Conservation (phyloP, 2,888 invertebrate species). For the Patella ulyssiponensis region DNA sequence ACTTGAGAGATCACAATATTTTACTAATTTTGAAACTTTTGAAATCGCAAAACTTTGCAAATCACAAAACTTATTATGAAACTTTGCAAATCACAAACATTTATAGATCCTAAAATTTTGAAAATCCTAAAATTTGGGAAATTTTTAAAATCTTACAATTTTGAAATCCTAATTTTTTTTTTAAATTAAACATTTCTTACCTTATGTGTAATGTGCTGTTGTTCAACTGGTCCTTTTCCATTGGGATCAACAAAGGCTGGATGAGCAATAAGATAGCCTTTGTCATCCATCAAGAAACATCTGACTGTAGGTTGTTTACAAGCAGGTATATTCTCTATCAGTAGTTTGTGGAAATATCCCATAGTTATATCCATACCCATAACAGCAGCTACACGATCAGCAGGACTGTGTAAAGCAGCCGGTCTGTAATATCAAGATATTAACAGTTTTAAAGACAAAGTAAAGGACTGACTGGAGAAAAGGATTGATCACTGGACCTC, state of each 20-base stretch:
- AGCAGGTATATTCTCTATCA: slow-evolving; percentile 73
- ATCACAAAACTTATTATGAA: not conserved
- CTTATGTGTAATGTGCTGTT: slow-evolving; percentile 87
- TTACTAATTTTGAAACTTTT: not conserved
- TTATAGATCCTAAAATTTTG: not conserved
- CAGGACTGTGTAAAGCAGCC: slow-evolving; percentile 75
- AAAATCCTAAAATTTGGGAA: not conserved
- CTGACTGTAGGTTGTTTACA: slow-evolving; percentile 68
- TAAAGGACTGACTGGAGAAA: no score
- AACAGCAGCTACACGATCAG: slow-evolving; percentile 79
- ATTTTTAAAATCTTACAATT: not conserved
- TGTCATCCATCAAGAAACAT: slow-evolving; percentile 91
- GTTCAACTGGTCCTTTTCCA: slow-evolving; percentile 82
- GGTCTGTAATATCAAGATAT: slow-evolving; percentile 54
- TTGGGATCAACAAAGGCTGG: slow-evolving; percentile 79
- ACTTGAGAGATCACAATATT: not conserved
- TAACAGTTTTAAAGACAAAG: no score
- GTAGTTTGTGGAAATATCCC: slow-evolving; percentile 86
- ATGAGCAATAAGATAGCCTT: slow-evolving; percentile 90
- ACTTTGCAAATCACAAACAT: not conserved
- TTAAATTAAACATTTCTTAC: slow-evolving; percentile 39
- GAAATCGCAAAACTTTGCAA: not conserved
- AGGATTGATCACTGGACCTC: no score
- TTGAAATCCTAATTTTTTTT: no score
- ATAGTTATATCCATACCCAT: slow-evolving; percentile 89